phyloP scores from a whole-genome alignment of 2,113 vertebrate species.

The Oncorhynchus tshawytscha region DNA sequence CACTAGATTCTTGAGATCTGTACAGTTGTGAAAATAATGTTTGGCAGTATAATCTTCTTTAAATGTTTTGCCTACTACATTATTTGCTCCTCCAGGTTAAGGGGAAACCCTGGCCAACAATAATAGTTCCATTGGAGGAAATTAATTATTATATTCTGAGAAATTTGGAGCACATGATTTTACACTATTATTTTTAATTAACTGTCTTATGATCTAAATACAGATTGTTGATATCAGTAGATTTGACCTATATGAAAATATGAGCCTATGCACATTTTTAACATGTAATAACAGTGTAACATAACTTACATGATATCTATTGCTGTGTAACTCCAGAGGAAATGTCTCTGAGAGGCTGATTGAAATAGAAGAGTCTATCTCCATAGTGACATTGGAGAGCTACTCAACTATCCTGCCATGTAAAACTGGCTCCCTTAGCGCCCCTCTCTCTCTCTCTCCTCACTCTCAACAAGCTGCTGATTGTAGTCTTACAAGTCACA shows the following conservation, averaged over 20 bases:
- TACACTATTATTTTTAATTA: background rate
- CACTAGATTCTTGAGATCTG: background rate
- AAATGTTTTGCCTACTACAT: too few relatives aligned
- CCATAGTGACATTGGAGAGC: constrained; percentile 8
- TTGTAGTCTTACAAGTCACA: constrained; percentile 4
- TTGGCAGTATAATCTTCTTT: background rate
- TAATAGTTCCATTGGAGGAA: background rate
- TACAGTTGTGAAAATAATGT: background rate
- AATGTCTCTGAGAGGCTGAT: background rate
- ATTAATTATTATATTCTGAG: background rate
- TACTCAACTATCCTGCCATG: constrained; percentile 7
- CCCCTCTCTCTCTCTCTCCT: background rate
- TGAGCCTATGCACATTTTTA: too few relatives aligned
- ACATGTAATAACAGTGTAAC: background rate
- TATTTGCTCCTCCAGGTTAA: background rate
- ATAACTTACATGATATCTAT: background rate
- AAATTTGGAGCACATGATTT: background rate
- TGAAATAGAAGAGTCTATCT: background rate
- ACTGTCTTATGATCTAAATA: too few relatives aligned
- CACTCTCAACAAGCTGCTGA: background rate
- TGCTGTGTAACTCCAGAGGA: too few relatives aligned
- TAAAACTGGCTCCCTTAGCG: background rate
- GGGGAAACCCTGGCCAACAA: background rate
- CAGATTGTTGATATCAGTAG: background rate
- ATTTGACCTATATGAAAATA: too few relatives aligned